Evolutionary conservation across 2,113 vertebrate species (phyloP), one percentile per base, ranked within the genome.

Genomic region (Oxyruncus cristatus): DNA sequence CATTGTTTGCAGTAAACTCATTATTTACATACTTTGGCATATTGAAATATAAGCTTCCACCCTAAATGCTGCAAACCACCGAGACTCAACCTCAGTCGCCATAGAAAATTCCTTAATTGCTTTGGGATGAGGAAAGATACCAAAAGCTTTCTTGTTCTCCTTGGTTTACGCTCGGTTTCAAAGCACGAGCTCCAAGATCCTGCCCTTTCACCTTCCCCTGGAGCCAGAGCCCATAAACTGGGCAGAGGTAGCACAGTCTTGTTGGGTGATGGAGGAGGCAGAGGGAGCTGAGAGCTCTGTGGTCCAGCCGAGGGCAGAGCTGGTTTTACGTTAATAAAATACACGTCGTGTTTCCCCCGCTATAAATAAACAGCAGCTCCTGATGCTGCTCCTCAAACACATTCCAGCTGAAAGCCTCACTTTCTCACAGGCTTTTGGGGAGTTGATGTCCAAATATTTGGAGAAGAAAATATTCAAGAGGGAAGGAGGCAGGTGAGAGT

Each of bases 131-230:
- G 37, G 50, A 62, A 49, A 59, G 35, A 42, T 6, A 28, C 65
- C 65, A 11, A 77, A 49, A 86, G 33, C 47, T 92, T 46, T 58
- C 58, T 21, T 55, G 8, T 71, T 74, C 35, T 41, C 66, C 15
- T 53, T 5, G 10, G 16, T 66, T 65, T 66, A 5, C 76, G 26
- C n/a, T 2, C 8, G 26, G 32, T 27, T 87, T 68, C 56, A 28
- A n/a, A 76, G 46, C 13, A 9, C 0, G 1, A 46, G 53, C 41
- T n/a, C 0, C 14, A 16, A 19, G 74, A 12, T 27, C 7, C 61
- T n/a, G 26, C 50, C 67, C 37, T 56, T 78, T 14, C 14, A 30
- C 47, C 11, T 49, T 53, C 4, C 17, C 12, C 61, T n/a, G 21
- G 24, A 32, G 33, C 15, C 33, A 10, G 46, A 15, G 24, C 39